Percentiles rank a stretch among this genome's conserved stretches.
Conservation (phyloP, 2,113 vertebrate genomes). For the Lucifuga dentata region DNA sequence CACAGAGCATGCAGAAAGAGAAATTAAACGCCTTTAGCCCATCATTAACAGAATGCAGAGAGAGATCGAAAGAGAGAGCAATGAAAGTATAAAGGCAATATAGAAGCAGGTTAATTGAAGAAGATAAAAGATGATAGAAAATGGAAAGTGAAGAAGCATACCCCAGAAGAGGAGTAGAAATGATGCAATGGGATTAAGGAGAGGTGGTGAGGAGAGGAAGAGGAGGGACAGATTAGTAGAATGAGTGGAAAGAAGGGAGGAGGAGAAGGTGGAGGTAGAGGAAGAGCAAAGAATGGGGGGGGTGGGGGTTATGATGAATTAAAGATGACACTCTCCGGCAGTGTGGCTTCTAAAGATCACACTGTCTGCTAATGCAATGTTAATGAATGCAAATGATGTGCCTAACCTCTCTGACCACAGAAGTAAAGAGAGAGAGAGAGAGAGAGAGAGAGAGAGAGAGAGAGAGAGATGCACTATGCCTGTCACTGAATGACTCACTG, state of each 20-base stretch:
- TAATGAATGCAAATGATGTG: constrained; percentile 84
- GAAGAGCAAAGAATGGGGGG: constrained; percentile 34
- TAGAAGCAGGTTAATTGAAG: constrained; percentile 10
- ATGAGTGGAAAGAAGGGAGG: constrained; percentile 3
- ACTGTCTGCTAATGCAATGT: constrained; percentile 81
- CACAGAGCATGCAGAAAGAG: constrained; percentile 9
- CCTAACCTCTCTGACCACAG: constrained; percentile 76
- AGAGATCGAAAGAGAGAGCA: constrained; percentile 30
- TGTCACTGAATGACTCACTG: constrained; percentile 17
- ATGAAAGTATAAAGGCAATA: constrained; percentile 21
- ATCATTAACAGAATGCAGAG: constrained; percentile 36
- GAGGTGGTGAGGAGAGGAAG: neutral
- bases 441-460: neutral
- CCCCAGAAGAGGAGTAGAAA: constrained; percentile 24
- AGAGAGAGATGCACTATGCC: constrained; percentile 14
- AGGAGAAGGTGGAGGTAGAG: constrained; percentile 46
- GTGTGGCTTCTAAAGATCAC: constrained; percentile 81
- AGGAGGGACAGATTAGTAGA: constrained; percentile 28
- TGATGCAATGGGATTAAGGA: constrained; percentile 33
- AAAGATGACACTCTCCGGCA: constrained; percentile 81
- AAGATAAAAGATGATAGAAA: constrained; percentile 48
- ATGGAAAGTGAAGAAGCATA: constrained; percentile 29
- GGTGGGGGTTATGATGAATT: constrained; percentile 78
- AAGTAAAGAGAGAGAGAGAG: constrained; percentile 22
- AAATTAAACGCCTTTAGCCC: constrained; percentile 14